Base-by-base conservation (phyloP, 2,888 invertebrate species). In the Girardia tigrina region DNA sequence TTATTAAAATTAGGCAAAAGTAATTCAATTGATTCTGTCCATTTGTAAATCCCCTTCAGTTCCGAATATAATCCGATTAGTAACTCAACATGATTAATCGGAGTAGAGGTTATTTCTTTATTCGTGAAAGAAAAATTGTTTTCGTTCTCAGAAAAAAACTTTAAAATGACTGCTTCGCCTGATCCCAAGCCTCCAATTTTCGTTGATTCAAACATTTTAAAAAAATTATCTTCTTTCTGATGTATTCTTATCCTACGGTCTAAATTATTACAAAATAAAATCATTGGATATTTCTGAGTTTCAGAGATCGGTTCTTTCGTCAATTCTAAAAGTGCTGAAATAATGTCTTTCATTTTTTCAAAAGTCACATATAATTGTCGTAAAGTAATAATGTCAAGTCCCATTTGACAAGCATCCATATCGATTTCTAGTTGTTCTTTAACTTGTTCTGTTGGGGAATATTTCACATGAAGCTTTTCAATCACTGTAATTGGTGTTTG, bases 221-320 rank as follows among this genome's bases (percentile, higher is more conserved):
- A 23, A 56, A 56, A 56, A 56, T 16, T 8, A 56, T 56, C 56
- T 20, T 56, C 4, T n/a, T 16, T 56, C n/a, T 56, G 56, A 6
- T 56, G n/a, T 56, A 56, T 56, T 56, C 56, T 56, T 56, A 56
- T 56, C 23, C 56, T n/a, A 4, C 56, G 56, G 23, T 56, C 56
- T 20, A 56, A 23, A 56, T 56, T 56, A n/a, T 56, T 56, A 16
- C 56, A 56, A n/a, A n/a, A n/a, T n/a, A n/a, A n/a, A 56, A 56
- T 56, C 56, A 56, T 56, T 8, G 4, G n/a, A 4, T 20, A 6
- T 8, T n/a, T n/a, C n/a, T 56, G 56, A 56, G 56, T 56, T 4
- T 4, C n/a, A 56, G 23, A 56, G 8, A 12, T 36, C 56, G 56
- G 23, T 4, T 4, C 23, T 56, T 12, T n/a, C 56, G 56, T 20